These are phyloP conservation scores for Xylophagus ater DNA, from an alignment of 2,888 invertebrate genomes.

Conservation along the genomic window DNA sequence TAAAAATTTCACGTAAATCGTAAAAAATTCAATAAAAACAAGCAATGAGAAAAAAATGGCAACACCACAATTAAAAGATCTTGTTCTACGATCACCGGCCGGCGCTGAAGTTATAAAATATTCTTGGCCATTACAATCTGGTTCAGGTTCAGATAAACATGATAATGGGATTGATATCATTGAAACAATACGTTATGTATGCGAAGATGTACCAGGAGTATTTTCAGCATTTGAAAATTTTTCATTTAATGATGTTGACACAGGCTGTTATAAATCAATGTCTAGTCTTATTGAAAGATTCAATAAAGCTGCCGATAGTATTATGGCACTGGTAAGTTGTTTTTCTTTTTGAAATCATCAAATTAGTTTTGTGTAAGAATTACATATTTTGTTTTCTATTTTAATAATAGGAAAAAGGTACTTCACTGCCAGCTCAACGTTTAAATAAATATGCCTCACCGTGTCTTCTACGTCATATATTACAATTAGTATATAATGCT, in stretches of 20 bases:
- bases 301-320: constrained; percentile 88
- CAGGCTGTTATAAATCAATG: constrained; percentile 89
- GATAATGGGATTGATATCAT: constrained; percentile 40
- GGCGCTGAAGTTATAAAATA: constrained; percentile 93
- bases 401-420: constrained; percentile 78
- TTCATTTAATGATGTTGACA: constrained; percentile 76
- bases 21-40: background rate
- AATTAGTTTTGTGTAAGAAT: background rate
- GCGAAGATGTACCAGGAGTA: constrained; percentile 91
- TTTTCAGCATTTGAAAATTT: constrained; percentile 74
- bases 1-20: background rate
- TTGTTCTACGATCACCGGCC: constrained; percentile 93
- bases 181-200: constrained; percentile 66
- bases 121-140: constrained; percentile 90
- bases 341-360: background rate
- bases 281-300: constrained; percentile 84
- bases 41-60: constrained; percentile 27
- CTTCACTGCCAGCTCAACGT: constrained; percentile 74
- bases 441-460: constrained; percentile 73
- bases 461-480: constrained; percentile 82
- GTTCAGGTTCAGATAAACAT: constrained; percentile 41
- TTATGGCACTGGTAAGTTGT: constrained; percentile 82
- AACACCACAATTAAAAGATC: constrained; percentile 59
- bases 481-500: constrained; percentile 95
- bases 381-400: background rate